These are phyloP conservation scores for Halictus rubicundus DNA, from an alignment of 1,140 invertebrate genomes.

Conservation along the genomic window DNA sequence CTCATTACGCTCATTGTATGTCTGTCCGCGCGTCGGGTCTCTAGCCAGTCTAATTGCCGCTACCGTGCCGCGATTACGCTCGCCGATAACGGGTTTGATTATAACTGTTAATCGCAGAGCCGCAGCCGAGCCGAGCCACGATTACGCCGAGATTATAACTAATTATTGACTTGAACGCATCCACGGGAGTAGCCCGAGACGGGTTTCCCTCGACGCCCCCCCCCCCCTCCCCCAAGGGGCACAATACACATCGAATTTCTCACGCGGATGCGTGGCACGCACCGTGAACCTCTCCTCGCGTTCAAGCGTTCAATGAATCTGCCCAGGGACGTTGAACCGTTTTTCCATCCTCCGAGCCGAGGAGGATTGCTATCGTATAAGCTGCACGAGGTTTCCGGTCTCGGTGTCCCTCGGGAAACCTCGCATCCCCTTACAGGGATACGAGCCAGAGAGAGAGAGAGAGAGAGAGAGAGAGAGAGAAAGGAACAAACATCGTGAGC, in stretches of 20 bases:
- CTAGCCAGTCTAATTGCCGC: conserved; percentile 47
- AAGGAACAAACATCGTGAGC: too few relatives aligned
- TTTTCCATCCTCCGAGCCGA: conserved; percentile 15
- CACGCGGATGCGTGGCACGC: conserved; percentile 57
- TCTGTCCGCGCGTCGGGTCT: conserved; percentile 23
- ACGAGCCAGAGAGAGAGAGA: too few relatives aligned
- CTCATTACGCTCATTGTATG: conserved; percentile 43
- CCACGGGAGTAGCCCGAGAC: conserved; percentile 5
- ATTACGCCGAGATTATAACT: conserved; percentile 58
- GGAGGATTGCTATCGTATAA: neutral
- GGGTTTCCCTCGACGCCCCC: conserved; percentile 35
- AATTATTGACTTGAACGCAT: conserved; percentile 55
- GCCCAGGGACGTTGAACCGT: conserved; percentile 56
- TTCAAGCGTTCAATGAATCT: conserved; percentile 48
- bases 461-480: too few relatives aligned
- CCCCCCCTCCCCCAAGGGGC: conserved; percentile 16
- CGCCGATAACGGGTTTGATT: conserved; percentile 58
- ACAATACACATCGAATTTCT: conserved; percentile 52
- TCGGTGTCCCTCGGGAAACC: too few relatives aligned
- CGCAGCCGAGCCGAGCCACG: conserved; percentile 7
- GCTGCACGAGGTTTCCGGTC: neutral
- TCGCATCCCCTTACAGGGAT: too few relatives aligned
- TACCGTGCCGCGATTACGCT: conserved; percentile 31
- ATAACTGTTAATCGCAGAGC: conserved; percentile 37
- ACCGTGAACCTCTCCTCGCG: conserved; percentile 43